Base-by-base conservation (phyloP, 2,888 invertebrate species). In the Frankliniella fusca region DNA sequence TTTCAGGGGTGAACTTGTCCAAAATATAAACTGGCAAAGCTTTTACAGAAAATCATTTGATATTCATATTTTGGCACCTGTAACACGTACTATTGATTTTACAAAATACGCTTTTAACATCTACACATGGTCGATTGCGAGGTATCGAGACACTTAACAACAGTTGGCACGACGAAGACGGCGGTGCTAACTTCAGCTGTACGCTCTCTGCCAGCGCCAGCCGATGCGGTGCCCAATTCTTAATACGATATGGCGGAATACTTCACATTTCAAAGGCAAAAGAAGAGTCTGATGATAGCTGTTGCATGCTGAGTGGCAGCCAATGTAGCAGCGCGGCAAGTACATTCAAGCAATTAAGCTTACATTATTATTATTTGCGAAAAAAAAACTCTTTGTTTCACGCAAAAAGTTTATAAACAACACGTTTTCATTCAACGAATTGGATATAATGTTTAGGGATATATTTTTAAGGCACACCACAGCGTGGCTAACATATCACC, bases 401-500 rank as follows among this genome's bases (percentile, higher is more conserved):
- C 20, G 54, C 38, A 38, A 54, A 54, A 54, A 3, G 38, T 38
- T 54, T 54, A 15, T 54, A 9, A 54, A 20, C 54, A 76, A 76
- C 15, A 61, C 70, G 54, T 70, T 76, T 76, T 76, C 27, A 61
- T 76, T 76, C 12, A 76, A 76, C 70, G 27, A 76, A 76, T 27
- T 23, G 70, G 70, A 23, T 76, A 76, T 61, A 76, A 76, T 76
- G 70, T 76, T 76, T 11, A 23, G 70, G 70, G 70, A 76, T 76
- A 76, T 76, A 76, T 23, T 61, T 38, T 76, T 76, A 76, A 76
- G 70, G 70, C 70, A 76, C 27, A 27, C 70, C 70, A 76, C 70
- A 27, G 23, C 70, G 70, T 76, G 70, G 70, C 70, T 76, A 27
- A 76, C 70, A 76, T 76, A 76, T 76, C 70, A 76, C 70, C 70